Percentiles rank a stretch among this genome's conserved stretches.
phyloP scores from a whole-genome alignment of 92 coral and sea anemone genomes.

The Epizoanthus rinbou region DNA sequence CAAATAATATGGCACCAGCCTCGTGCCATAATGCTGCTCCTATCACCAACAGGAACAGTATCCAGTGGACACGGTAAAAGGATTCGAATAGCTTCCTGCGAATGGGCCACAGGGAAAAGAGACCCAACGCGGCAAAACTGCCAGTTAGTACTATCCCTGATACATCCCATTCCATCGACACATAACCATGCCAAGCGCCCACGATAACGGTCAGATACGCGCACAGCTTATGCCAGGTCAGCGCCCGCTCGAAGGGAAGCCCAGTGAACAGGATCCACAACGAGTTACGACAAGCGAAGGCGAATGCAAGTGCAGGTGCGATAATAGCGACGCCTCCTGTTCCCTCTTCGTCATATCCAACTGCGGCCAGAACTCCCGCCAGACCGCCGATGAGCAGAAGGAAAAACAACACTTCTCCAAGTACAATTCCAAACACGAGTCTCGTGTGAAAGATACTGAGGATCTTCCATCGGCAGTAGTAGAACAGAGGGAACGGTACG shows the following conservation, averaged over 20 bases:
- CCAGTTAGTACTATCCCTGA: slow-evolving; percentile 61
- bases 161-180: slow-evolving; percentile 56
- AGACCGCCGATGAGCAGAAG: slow-evolving; percentile 63
- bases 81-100: slow-evolving; percentile 73
- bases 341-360: slow-evolving; percentile 50
- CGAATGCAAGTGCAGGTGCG: slow-evolving; percentile 68
- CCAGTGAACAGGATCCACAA: slow-evolving; percentile 76
- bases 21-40: slow-evolving; percentile 63
- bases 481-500: slow-evolving; percentile 49
- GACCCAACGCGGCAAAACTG: slow-evolving; percentile 50
- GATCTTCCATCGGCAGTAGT: slow-evolving; percentile 64
- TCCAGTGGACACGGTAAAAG: slow-evolving; percentile 69
- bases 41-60: slow-evolving; percentile 59
- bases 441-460: slow-evolving; percentile 66
- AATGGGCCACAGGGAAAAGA: slow-evolving; percentile 65
- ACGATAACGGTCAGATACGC: slow-evolving; percentile 68
- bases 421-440: slow-evolving; percentile 66
- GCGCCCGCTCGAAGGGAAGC: slow-evolving; percentile 76
- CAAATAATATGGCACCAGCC: slow-evolving; percentile 61
- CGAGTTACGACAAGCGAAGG: slow-evolving; percentile 78
- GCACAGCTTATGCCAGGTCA: slow-evolving; percentile 75
- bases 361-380: slow-evolving; percentile 53
- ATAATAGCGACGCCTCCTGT: slow-evolving; percentile 63
- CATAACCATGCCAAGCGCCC: slow-evolving; percentile 78
- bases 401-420: slow-evolving; percentile 67